These are phyloP conservation scores for Papilio polyxenes DNA, from an alignment of 1,140 invertebrate species.

Conservation along the genomic window DNA sequence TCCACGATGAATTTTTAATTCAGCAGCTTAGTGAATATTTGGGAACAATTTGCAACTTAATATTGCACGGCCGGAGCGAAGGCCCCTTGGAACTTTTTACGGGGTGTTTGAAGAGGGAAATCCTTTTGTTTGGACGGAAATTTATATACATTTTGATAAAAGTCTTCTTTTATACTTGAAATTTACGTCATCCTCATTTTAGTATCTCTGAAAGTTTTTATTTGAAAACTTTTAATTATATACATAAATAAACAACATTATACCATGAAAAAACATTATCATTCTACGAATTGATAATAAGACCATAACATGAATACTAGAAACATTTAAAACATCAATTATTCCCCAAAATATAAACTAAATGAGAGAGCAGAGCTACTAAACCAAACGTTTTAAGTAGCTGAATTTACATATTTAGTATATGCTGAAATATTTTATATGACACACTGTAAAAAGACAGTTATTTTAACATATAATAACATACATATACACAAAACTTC, in stretches of 20 bases:
- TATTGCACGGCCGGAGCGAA: conserved; percentile 55
- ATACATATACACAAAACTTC: conserved; percentile 36
- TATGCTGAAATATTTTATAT: too few species aligned
- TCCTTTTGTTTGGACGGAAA: conserved; percentile 11
- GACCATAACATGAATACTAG: too few species aligned
- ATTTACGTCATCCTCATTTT: background rate
- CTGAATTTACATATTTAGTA: too few species aligned
- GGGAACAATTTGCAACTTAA: conserved; percentile 66
- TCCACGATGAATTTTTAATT: conserved; percentile 66
- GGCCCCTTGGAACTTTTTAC: conserved; percentile 50
- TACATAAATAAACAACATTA: background rate
- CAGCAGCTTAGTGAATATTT: conserved; percentile 63
- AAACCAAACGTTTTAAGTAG: too few species aligned
- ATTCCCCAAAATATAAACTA: too few species aligned
- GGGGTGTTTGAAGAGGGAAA: conserved; percentile 46
- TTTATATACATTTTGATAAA: conserved; percentile 17
- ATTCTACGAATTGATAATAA: too few species aligned
- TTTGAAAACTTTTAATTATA: conserved; percentile 10
- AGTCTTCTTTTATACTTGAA: background rate
- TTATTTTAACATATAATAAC: too few species aligned
- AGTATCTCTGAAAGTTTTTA: background rate
- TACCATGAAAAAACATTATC: background rate
- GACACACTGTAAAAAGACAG: too few species aligned
- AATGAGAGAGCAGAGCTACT: too few species aligned
- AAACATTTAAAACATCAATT: too few species aligned